Evolutionary conservation across 2,888 invertebrate species (phyloP).

Genomic region (Calephelis perditalis): DNA sequence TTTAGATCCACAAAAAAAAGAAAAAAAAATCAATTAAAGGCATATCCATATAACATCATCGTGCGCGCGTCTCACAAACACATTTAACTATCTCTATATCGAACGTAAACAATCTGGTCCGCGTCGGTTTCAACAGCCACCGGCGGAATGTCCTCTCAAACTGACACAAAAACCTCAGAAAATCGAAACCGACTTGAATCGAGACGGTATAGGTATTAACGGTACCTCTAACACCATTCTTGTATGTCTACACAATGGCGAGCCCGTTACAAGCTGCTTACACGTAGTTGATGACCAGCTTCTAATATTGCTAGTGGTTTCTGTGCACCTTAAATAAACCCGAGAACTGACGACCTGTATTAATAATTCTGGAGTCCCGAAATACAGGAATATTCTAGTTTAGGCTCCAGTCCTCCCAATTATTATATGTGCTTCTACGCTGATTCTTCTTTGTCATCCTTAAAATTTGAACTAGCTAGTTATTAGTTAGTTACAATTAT

Average conservation of each 20-base stretch:
- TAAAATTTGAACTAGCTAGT: too few species aligned
- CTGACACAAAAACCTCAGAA: conserved; percentile 36
- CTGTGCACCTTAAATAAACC: too few species aligned
- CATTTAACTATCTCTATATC: conserved; percentile 65
- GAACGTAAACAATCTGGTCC: conserved; percentile 71
- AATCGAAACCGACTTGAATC: conserved; percentile 21
- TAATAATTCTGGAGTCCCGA: too few species aligned
- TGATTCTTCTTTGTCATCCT: too few species aligned
- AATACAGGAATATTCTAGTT: too few species aligned
- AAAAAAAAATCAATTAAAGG: not conserved
- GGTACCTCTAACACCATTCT: conserved; percentile 7
- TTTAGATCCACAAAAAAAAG: too few species aligned
- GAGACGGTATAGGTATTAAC: conserved; percentile 10
- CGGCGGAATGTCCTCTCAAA: conserved; percentile 34
- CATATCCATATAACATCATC: conserved; percentile 39
- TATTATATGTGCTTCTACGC: too few species aligned
- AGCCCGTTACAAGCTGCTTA: conserved; percentile 3
- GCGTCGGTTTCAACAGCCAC: conserved; percentile 59
- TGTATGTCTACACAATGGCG: conserved; percentile 2
- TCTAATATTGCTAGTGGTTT: too few species aligned
- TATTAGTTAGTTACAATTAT: too few species aligned
- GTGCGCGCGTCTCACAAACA: conserved; percentile 47
- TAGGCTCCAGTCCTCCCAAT: too few species aligned
- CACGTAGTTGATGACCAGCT: not conserved
- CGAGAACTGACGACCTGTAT: too few species aligned